Evolutionary conservation across 2,797 vertebrate genomes (phyloP), one percentile per base, ranked within the genome.

Genomic region (Girardinus metallicus): DNA sequence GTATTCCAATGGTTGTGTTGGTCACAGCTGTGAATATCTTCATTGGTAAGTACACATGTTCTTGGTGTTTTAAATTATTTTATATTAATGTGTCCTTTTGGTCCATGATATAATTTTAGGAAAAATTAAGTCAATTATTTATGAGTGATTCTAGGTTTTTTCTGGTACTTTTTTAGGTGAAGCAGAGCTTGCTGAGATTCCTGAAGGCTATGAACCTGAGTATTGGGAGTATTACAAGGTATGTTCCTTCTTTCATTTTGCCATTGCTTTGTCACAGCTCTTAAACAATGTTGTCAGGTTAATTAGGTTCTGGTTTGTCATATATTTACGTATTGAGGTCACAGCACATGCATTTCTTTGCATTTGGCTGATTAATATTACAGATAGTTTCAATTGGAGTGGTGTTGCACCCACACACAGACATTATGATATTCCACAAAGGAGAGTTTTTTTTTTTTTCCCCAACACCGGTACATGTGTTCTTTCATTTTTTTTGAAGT

Each of bases 181-280:
- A 86, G 97, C 98, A 79, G 96, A 99, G 89, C 95, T 99, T 89
- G 96, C 91, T 77, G 98, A 99, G 89, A 96, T 94, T 84, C 98
- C 99, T 4, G 98, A 99, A 87, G 97, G 81, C 73, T 99, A 99
- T 62, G 64, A 96, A 81, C 98, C 98, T n/a, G 97, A 99, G 1
- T 83, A 97, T 86, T 99, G 97, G 97, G 98, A 99, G 82, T 96
- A 96, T 87, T 94, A 96, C 84, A 95, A 95, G 94, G 95, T 96
- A 83, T 49, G 66, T 70, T 13, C 1, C 21, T 39, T 53, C 18
- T 39, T 64, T 64, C 31, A 64, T 75, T 18, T 26, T 10, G 18
- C 13, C 3, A 31, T 15, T 2, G 26, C 11, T 31, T 78, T 73
- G 55, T 73, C 2, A n/a, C 6, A 47, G 11, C 12, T 36, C 53